Base-by-base conservation (phyloP, 2,113 vertebrate species). In the Silurus meridionalis region DNA sequence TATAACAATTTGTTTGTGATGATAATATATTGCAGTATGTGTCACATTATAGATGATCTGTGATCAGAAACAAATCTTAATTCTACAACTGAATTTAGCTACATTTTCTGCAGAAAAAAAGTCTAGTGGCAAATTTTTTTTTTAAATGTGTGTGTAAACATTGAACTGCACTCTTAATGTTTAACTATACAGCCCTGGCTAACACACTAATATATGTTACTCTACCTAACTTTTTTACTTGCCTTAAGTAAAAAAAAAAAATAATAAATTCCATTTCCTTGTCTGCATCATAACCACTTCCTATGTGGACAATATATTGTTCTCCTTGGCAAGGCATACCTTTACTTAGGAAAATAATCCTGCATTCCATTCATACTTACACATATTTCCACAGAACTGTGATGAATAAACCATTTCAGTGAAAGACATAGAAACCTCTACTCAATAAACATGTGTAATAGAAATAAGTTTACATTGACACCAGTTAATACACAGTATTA, bases 211-310 rank as follows among this genome's bases (percentile, higher is more conserved):
- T 79, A 60, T 87, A 82, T 83, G 53, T 52, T 63, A 77, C 48
- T 48, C 63, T 77, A 77, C 82, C 5, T 61, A 85, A 28, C n/a
- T n/a, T n/a, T n/a, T n/a, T n/a, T n/a, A n/a, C n/a, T 83, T 90
- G 85, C 89, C 89, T 90, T 90, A 88, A 87, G 53, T 80, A 5
- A 25, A 14, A 61, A 48, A 72, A 9, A 28, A 37, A 37, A 37
- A 37, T 1, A 37, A 37, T 52, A 4, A 50, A 72, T 58, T 61
- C 46, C 64, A 85, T 80, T 25, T 63, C 64, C 15, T 28, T 82
- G 57, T 60, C 78, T 52, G n/a, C 79, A 81, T 81, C 13, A 46
- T 5, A 74, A 9, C 58, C 13, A 50, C 48, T 80, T 67, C 21
- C 19, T 53, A 4, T 78, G 52, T 25, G 46, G 75, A n/a, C 75